phyloP scores from a whole-genome alignment of 2,113 vertebrate genomes.

The Pantherophis guttatus region DNA sequence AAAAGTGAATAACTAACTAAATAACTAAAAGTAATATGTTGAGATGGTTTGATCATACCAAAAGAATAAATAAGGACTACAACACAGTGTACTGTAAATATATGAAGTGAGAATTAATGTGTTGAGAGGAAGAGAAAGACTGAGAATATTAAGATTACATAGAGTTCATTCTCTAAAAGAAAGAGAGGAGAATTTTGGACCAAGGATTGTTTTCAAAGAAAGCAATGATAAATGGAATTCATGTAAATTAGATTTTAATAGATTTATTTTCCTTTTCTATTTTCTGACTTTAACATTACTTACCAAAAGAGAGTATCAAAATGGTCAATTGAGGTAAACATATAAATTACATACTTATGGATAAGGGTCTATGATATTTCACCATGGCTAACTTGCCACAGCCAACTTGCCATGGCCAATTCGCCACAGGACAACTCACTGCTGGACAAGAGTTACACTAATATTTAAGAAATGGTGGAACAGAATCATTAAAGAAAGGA shows the following conservation, averaged over 20 bases:
- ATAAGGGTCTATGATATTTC: background rate
- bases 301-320: background rate
- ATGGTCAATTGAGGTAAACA: background rate
- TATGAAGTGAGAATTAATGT: background rate
- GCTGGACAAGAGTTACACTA: too few relatives aligned
- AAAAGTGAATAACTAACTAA: background rate
- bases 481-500: too few relatives aligned
- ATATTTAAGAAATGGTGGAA: too few relatives aligned
- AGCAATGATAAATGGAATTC: background rate
- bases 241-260: background rate
- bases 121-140: background rate
- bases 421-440: too few relatives aligned
- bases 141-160: background rate
- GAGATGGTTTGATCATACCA: background rate
- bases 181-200: background rate
- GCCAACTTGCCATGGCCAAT: too few relatives aligned
- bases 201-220: background rate
- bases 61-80: background rate
- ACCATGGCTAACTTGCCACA: too few relatives aligned
- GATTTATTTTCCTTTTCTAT: background rate
- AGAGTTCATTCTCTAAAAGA: background rate
- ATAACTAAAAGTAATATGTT: background rate
- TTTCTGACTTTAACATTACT: background rate
- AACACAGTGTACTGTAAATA: background rate
- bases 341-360: background rate